These are phyloP conservation scores for Heliothis peltigera DNA, from an alignment of 2,888 invertebrate genomes.

Conservation along the genomic window DNA sequence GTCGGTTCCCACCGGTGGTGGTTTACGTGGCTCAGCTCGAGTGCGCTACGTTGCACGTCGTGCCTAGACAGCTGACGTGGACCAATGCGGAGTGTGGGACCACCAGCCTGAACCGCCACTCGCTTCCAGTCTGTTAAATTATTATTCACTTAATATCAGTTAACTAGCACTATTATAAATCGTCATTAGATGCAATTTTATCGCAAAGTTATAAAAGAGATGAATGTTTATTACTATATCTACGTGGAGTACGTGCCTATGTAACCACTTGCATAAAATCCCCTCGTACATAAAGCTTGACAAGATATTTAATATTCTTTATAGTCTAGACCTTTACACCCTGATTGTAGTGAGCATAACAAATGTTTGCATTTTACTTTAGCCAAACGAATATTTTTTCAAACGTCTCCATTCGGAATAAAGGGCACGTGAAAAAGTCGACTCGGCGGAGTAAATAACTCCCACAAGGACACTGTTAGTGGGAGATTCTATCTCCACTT, in stretches of 20 bases:
- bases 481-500: slow-evolving; percentile 89
- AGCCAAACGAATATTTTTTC: slow-evolving; percentile 66
- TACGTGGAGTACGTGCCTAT: slow-evolving; percentile 66
- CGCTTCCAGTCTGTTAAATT: slow-evolving; percentile 60
- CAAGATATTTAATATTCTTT: slow-evolving; percentile 35
- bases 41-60: slow-evolving; percentile 40
- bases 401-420: slow-evolving; percentile 75
- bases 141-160: slow-evolving; percentile 67
- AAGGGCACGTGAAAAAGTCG: slow-evolving; percentile 87
- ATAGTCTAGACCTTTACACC: slow-evolving; percentile 9
- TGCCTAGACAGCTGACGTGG: slow-evolving; percentile 69
- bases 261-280: slow-evolving; percentile 61
- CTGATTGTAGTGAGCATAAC: slow-evolving; percentile 42
- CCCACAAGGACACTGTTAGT: slow-evolving; percentile 90
- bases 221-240: slow-evolving; percentile 78
- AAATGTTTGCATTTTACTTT: slow-evolving; percentile 53
- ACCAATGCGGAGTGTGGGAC: slow-evolving; percentile 66
- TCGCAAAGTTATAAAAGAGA: slow-evolving; percentile 40
- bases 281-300: slow-evolving; percentile 40
- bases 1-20: slow-evolving; percentile 41
- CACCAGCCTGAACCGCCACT: slow-evolving; percentile 48
- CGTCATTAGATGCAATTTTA: slow-evolving; percentile 50
- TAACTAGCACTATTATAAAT: slow-evolving; percentile 62
- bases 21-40: slow-evolving; percentile 48
- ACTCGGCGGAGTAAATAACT: slow-evolving; percentile 87